Conservation (phyloP, 2,888 invertebrate species). For the Cylindroiulus punctatus region DNA sequence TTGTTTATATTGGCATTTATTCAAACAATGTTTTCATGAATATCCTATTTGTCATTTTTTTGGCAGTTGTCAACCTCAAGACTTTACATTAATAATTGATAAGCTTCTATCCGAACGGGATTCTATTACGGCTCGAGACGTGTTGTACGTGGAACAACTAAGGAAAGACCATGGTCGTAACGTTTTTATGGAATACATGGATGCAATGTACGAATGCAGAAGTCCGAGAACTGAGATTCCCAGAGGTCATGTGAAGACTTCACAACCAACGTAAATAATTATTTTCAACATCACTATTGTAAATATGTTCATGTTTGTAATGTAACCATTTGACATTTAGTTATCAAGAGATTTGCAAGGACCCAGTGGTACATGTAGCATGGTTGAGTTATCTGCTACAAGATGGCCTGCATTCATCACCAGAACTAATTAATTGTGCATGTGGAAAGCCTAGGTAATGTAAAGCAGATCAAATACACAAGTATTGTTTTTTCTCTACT, state of each 20-base stretch:
- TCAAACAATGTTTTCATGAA: too few relatives aligned
- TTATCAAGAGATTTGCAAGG: constrained; percentile 8
- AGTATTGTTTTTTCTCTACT: not conserved
- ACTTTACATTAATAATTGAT: not conserved
- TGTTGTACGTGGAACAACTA: constrained; percentile 44
- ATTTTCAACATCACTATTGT: not conserved
- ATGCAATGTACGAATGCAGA: not conserved
- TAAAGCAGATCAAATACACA: not conserved
- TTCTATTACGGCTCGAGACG: constrained; percentile 20
- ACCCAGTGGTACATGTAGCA: constrained; percentile 46
- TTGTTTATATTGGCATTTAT: too few relatives aligned
- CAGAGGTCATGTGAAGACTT: not conserved
- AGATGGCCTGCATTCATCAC: not conserved
- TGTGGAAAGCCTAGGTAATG: constrained; percentile 52
- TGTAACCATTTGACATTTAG: not conserved
- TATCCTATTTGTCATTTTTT: not conserved
- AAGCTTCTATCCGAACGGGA: not conserved
- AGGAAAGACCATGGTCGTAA: not conserved
- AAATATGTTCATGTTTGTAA: not conserved
- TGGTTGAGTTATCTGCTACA: constrained; percentile 19
- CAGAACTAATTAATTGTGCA: not conserved
- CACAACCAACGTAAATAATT: not conserved
- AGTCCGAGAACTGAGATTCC: not conserved
- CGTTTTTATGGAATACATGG: constrained; percentile 32
- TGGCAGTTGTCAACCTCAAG: not conserved